Evolutionary conservation across 1,140 invertebrate genomes (phyloP).

Genomic region (Atta texana): DNA sequence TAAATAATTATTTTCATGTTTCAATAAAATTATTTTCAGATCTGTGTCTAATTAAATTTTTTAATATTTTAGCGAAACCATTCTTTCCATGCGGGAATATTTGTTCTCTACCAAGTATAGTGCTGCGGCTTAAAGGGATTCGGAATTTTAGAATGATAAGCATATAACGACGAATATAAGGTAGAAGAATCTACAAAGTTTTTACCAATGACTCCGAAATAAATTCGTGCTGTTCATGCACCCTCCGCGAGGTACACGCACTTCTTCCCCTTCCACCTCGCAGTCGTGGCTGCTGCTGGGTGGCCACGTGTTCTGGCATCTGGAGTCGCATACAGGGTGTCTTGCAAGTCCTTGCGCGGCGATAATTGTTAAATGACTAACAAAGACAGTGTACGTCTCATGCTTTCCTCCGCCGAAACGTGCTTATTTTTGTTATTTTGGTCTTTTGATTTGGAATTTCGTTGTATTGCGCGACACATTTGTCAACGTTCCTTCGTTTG

Average conservation of each 20-base stretch:
- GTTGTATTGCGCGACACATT: not conserved
- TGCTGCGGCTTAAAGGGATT: not conserved
- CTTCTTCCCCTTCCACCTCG: not conserved
- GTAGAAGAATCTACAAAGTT: constrained; percentile 15
- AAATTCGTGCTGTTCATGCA: constrained; percentile 30
- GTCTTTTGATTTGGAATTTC: not conserved
- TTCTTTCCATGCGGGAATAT: constrained; percentile 6
- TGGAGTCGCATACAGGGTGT: constrained; percentile 59
- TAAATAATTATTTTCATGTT: no score
- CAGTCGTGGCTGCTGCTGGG: constrained; percentile 16
- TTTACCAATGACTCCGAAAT: not conserved
- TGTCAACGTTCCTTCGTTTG: constrained; percentile 27
- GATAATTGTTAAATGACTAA: not conserved
- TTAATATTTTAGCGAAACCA: no score
- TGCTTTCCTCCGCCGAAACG: not conserved
- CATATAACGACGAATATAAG: not conserved
- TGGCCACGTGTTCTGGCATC: constrained; percentile 68
- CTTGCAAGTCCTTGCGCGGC: not conserved
- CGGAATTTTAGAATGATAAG: constrained; percentile 19
- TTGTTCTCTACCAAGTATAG: not conserved
- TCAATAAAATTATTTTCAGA: no score
- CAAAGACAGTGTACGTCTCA: no score
- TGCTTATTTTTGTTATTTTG: not conserved
- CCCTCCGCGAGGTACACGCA: constrained; percentile 22
- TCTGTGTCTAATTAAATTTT: no score